Evolutionary conservation across 1,140 invertebrate species (phyloP), one percentile per base, ranked within the genome.

Genomic region (Drosophila oshimai): DNA sequence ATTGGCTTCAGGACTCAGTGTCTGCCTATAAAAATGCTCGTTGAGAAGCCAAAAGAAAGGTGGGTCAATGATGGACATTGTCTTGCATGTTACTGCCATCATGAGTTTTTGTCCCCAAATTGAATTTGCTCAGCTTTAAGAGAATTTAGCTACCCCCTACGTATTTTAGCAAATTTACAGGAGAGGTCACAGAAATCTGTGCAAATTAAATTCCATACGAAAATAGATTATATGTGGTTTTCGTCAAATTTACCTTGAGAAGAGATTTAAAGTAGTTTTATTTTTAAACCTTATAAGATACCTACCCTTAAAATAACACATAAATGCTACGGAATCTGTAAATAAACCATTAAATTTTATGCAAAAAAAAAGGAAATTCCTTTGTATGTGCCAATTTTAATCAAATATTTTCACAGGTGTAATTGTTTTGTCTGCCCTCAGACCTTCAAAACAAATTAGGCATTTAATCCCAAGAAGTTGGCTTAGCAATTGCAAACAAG

Each of bases 61-160:
- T 65, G 42, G 26, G 26, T 31, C 61, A 50, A 50, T 65, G 60
- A 65, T 67, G 62, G 62, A 64, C 61, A 49, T 64, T 65, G 61
- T 65, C 33, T 31, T 41, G 34, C 62, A 29, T 64, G 61, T 62
- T 41, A 49, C 42, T 7, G 24, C 17, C 41, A 6, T 12, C 37
- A 60, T 45, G 37, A 26, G 28, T 62, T 60, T 61, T 36, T 58
- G 31, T 60, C 26, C 37, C 10, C n/a, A 57, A 57, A 57, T 53
- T 57, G 17, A 57, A 57, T 53, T 57, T 57, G 46, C n/a, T 13
- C 28, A 15, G 10, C 28, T 24, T 55, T 12, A 15, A 15, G 28
- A 18, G 12, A 22, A 47, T 31, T 9, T 12, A 12, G 13, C 34
- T 17, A 13, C 4, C 1, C 7, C n/a, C n/a, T n/a, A n/a, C n/a